A percentile compares a stretch with the other conserved stretches of the same genome.
Evolutionary conservation across 1,140 invertebrate species (phyloP).

Genomic region (Phortica variegata): DNA sequence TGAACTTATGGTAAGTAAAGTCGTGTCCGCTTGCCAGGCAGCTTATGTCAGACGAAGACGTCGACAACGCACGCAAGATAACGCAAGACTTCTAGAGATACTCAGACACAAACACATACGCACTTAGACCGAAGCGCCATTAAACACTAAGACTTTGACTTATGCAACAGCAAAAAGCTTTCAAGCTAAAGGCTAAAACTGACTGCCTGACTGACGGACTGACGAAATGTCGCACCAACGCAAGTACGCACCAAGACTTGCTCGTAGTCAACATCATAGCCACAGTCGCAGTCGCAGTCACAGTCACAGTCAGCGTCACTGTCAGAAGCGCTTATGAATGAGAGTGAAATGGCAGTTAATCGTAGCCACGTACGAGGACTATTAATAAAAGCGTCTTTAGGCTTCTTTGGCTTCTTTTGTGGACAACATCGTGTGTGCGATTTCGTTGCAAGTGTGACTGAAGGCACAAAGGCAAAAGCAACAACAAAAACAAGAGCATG

Average conservation of each 20-base stretch:
- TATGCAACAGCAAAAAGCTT: conserved; percentile 53
- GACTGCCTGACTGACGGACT: conserved; percentile 12
- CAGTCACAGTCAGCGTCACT: no score
- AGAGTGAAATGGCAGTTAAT: conserved; percentile 52
- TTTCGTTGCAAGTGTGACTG: conserved; percentile 26
- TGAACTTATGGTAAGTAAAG: conserved; percentile 53
- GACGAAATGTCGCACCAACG: conserved; percentile 23
- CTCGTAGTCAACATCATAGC: no score
- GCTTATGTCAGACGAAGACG: conserved; percentile 21
- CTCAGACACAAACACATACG: conserved; percentile 6
- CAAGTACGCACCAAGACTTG: no score
- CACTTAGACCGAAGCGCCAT: conserved; percentile 2
- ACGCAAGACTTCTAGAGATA: neutral
- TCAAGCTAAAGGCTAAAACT: conserved; percentile 35
- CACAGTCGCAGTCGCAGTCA: no score
- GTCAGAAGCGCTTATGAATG: no score
- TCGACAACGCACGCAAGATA: neutral
- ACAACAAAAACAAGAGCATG: conserved; percentile 22
- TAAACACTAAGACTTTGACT: conserved; percentile 36
- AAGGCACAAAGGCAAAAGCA: conserved; percentile 8
- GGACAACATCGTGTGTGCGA: conserved; percentile 42
- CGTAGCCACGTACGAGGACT: conserved; percentile 51
- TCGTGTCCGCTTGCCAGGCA: conserved; percentile 49
- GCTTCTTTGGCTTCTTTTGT: conserved; percentile 48
- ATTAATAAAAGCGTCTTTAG: conserved; percentile 54